A percentile compares a stretch with the other conserved stretches of the same genome.
These are phyloP conservation scores for Epinephelus cyanopodus DNA, from an alignment of 2,113 vertebrate genomes.

Conservation along the genomic window DNA sequence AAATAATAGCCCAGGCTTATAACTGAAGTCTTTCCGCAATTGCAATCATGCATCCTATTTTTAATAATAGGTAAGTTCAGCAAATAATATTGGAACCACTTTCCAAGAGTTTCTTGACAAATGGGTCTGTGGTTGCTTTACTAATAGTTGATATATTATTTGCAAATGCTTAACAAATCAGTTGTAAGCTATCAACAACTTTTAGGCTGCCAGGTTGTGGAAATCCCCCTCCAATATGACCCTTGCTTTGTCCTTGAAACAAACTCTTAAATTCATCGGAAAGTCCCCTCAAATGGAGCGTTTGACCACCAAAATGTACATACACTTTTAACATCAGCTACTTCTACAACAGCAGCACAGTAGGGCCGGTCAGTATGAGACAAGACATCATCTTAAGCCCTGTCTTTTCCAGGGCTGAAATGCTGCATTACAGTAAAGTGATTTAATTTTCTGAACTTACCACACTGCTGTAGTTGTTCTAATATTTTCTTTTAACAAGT, in stretches of 20 bases:
- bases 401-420: no score
- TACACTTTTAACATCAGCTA: neutral
- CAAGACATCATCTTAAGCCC: no score
- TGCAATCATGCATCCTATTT: no score
- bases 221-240: neutral
- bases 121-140: neutral
- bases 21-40: no score
- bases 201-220: slow-evolving; percentile 19
- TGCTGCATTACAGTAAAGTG: no score
- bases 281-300: neutral
- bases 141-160: neutral
- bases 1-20: no score
- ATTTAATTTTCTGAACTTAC: no score
- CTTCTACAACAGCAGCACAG: neutral
- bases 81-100: no score
- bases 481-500: no score
- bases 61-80: no score
- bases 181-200: neutral
- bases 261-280: neutral
- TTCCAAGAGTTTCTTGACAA: neutral
- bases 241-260: neutral
- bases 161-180: neutral
- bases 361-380: no score
- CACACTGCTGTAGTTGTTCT: no score
- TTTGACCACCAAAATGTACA: neutral